Percentiles rank a stretch among this genome's conserved stretches.
Evolutionary conservation across 2,888 invertebrate genomes (phyloP).

Genomic region (Xestobium rufovillosum): DNA sequence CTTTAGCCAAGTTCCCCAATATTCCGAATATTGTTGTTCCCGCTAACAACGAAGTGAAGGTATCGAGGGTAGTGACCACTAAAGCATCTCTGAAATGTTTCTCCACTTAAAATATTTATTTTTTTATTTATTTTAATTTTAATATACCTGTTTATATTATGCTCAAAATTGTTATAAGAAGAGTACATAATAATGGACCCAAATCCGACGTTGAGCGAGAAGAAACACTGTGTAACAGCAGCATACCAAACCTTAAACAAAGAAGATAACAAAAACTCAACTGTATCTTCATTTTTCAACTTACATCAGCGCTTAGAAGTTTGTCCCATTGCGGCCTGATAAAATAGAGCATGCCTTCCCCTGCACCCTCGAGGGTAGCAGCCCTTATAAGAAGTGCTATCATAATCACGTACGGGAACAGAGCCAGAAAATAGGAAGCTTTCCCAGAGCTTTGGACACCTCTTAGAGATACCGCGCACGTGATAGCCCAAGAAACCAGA

Average conservation of each 20-base stretch:
- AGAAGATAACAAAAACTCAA: not conserved
- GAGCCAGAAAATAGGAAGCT: slow-evolving; percentile 75
- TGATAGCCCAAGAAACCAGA: slow-evolving; percentile 55
- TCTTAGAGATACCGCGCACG: slow-evolving; percentile 58
- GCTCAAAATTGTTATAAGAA: slow-evolving; percentile 66
- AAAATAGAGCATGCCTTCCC: slow-evolving; percentile 66
- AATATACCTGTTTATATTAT: slow-evolving; percentile 63
- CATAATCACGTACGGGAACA: slow-evolving; percentile 73
- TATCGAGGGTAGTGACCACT: slow-evolving; percentile 75
- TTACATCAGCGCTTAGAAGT: slow-evolving; percentile 58
- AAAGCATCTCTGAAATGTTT: slow-evolving; percentile 73
- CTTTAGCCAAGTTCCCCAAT: slow-evolving; percentile 68
- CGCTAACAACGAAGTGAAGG: slow-evolving; percentile 73
- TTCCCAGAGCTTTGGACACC: slow-evolving; percentile 74
- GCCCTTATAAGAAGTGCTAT: slow-evolving; percentile 61
- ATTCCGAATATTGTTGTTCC: slow-evolving; percentile 80
- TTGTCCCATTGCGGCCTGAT: slow-evolving; percentile 69
- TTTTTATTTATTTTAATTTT: too few species aligned
- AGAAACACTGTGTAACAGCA: slow-evolving; percentile 73
- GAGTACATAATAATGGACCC: slow-evolving; percentile 73
- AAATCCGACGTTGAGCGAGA: slow-evolving; percentile 66
- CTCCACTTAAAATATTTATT: too few species aligned
- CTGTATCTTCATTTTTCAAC: slow-evolving; percentile 21
- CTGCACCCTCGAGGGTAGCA: slow-evolving; percentile 58
- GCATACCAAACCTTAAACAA: slow-evolving; percentile 63